Evolutionary conservation across 2,888 invertebrate species (phyloP).

Genomic region (Stictocephala bisonia): DNA sequence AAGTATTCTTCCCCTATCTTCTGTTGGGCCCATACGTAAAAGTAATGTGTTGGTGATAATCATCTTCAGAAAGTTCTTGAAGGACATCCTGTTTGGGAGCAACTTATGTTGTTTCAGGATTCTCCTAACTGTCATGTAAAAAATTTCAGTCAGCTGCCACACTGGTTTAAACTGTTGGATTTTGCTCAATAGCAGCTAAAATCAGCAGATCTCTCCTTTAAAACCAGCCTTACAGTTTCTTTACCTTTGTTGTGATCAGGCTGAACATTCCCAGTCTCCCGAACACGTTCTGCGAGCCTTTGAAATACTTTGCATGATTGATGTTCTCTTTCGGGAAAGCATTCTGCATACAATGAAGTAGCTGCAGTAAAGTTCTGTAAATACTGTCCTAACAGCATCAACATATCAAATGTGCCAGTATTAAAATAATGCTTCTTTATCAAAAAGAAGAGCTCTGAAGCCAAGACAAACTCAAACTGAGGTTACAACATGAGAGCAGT

Average conservation of each 20-base stretch:
- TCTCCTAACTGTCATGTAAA: background rate
- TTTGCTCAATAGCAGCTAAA: background rate
- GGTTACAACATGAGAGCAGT: too few species aligned
- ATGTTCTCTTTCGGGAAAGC: background rate
- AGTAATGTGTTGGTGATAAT: too few species aligned
- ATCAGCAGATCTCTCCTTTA: background rate
- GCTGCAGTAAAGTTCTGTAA: background rate
- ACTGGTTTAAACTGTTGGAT: background rate
- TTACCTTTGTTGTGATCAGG: background rate
- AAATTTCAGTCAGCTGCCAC: background rate
- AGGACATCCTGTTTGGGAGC: background rate
- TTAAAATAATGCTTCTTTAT: too few species aligned
- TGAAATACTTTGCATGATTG: background rate
- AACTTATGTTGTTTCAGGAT: background rate
- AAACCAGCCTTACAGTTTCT: background rate
- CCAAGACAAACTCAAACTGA: too few species aligned
- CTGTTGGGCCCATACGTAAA: too few species aligned
- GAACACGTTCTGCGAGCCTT: background rate
- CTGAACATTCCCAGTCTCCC: background rate
- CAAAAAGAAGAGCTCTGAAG: too few species aligned
- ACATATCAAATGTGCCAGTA: too few species aligned
- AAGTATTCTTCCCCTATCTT: too few species aligned
- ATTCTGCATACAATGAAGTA: background rate
- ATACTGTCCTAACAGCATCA: too few species aligned
- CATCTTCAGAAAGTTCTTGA: too few species aligned